Evolutionary conservation across 2,888 invertebrate genomes (phyloP), one percentile per base, ranked within the genome.

Genomic region (Azorinus chamasolen): DNA sequence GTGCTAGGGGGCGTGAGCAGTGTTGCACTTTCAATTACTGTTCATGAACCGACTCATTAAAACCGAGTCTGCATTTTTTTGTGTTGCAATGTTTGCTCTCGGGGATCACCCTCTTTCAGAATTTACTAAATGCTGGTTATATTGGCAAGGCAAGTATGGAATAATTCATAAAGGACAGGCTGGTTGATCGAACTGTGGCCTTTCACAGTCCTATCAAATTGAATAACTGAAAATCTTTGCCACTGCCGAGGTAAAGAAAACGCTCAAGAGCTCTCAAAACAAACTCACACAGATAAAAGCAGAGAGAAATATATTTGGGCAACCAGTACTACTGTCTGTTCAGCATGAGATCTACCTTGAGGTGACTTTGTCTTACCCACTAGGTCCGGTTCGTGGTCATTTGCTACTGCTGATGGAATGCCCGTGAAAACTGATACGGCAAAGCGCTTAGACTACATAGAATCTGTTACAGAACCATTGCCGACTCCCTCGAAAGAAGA

Each of bases 391-490:
- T 71, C 74, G 2, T 70, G 64, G 71, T 41, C 79, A n/a, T 46
- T 83, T 10, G 79, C 83, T 3, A 77, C 76, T 16, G 64, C 73
- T 18, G 83, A 83, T 61, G 83, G 79, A 8, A 55, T 66, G 54
- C 77, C 79, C 6, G 50, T 61, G 0, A 80, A 83, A 50, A 72
- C 77, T 1, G 66, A 75, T 22, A 80, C 74, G 32, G 46, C 83
- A 14, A 71, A 65, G 37, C 45, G 77, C 1, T 12, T 75, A 14
- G 55, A 70, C 18, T 25, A 41, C 14, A 1, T 74, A 3, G 74
- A 74, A 51, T 12, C 62, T 2, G 10, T 8, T 16, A 43, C 45
- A 24, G 58, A 66, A 51, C 55, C 62, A 37, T 27, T 37, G 27
- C 25, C 25, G 0, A 14, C 16, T 18, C 53, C 48, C 1, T 51